These are phyloP conservation scores for Channa striata DNA, from an alignment of 2,797 vertebrate genomes.

Conservation along the genomic window DNA sequence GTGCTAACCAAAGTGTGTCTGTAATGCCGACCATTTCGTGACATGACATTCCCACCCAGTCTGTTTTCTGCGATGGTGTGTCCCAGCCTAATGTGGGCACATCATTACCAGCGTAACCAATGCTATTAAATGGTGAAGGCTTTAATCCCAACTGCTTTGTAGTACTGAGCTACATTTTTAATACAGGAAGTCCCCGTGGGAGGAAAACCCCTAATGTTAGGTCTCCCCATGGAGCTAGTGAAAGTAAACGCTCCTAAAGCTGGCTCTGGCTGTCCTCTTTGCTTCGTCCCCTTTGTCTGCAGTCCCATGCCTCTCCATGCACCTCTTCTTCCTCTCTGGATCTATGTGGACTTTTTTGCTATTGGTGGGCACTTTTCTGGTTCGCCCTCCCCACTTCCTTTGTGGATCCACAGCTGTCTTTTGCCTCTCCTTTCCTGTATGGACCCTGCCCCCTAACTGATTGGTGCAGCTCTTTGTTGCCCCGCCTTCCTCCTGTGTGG, in stretches of 20 bases:
- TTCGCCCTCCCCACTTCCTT: constrained; percentile 54
- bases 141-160: constrained; percentile 37
- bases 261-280: constrained; percentile 64
- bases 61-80: constrained; percentile 1
- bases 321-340: constrained; percentile 76
- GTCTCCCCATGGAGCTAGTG: constrained; percentile 32
- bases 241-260: constrained; percentile 47
- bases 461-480: constrained; percentile 75
- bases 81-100: constrained; percentile 3
- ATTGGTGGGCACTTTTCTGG: constrained; percentile 65
- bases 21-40: not conserved
- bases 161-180: constrained; percentile 26
- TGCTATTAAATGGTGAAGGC: constrained; percentile 6
- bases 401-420: constrained; percentile 74
- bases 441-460: constrained; percentile 70
- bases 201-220: constrained; percentile 13
- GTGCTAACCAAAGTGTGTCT: not conserved
- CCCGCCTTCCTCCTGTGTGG: constrained; percentile 81
- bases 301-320: constrained; percentile 72
- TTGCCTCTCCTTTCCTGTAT: constrained; percentile 72
- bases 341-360: constrained; percentile 81
- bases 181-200: constrained; percentile 17
- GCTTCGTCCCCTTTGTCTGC: constrained; percentile 75
- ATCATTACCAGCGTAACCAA: constrained; percentile 21
- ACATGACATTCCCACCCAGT: constrained; percentile 1